These are phyloP conservation scores for Laodelphax striatellus DNA, from an alignment of 1,140 invertebrate species.

Conservation along the genomic window DNA sequence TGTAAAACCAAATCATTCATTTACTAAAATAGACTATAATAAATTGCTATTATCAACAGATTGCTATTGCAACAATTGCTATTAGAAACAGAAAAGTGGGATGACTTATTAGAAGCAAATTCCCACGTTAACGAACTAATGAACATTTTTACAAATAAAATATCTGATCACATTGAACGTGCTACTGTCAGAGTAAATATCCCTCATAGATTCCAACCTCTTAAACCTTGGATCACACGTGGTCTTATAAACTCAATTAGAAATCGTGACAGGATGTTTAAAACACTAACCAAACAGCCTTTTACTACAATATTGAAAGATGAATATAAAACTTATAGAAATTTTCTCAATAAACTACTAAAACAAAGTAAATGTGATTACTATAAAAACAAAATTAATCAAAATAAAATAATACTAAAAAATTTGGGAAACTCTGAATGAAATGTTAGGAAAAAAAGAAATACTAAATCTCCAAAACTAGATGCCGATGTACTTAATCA, in stretches of 20 bases:
- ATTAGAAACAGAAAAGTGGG: neutral
- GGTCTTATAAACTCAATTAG: neutral
- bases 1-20: neutral
- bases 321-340: neutral
- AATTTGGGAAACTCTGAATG: neutral
- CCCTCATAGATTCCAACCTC: neutral
- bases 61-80: no score
- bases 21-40: neutral
- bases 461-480: neutral
- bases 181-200: neutral
- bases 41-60: neutral
- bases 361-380: slow-evolving; percentile 1
- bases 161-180: neutral
- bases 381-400: neutral
- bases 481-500: neutral
- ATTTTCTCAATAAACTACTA: neutral
- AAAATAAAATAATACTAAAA: neutral
- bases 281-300: neutral
- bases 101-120: neutral
- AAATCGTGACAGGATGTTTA: neutral
- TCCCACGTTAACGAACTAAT: neutral
- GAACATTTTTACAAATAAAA: neutral
- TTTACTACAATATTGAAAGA: neutral
- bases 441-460: neutral
- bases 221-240: neutral